A percentile compares a stretch with the other conserved stretches of the same genome.
Conservation (phyloP, 2,797 vertebrate species). For the Falco cherrug region DNA sequence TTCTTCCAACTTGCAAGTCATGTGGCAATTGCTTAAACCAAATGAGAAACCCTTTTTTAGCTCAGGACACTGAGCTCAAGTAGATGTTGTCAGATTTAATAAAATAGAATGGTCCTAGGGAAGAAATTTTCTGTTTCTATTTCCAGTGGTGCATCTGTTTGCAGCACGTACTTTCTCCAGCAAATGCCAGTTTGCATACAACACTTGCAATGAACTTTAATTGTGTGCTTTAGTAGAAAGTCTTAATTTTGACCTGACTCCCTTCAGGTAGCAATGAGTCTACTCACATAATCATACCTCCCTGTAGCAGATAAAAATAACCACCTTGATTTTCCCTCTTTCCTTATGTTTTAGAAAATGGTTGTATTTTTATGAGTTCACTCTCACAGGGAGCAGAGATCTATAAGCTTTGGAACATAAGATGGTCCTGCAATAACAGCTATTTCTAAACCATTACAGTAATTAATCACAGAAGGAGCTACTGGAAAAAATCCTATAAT, state of each 20-base stretch:
- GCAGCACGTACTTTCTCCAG: constrained; percentile 42
- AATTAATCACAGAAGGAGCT: constrained; percentile 75
- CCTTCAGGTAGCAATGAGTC: constrained; percentile 75
- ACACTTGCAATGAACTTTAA: constrained; percentile 73
- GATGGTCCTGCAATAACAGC: constrained; percentile 68
- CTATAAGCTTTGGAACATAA: constrained; percentile 60
- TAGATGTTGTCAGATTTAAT: constrained; percentile 71
- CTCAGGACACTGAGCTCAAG: constrained; percentile 48
- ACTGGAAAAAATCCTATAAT: constrained; percentile 62
- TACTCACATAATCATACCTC: constrained; percentile 70
- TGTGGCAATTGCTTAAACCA: constrained; percentile 54
- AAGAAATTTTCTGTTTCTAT: constrained; percentile 63
- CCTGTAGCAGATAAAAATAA: constrained; percentile 70
- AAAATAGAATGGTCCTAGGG: constrained; percentile 50
- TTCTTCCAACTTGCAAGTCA: constrained; percentile 12
- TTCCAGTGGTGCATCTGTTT: constrained; percentile 72
- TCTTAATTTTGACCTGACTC: constrained; percentile 77
- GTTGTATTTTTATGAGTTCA: constrained; percentile 55
- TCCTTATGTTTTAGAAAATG: constrained; percentile 32
- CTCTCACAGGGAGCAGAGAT: constrained; percentile 37
- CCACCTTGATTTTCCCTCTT: constrained; percentile 53
- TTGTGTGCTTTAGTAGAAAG: constrained; percentile 72
- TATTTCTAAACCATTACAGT: constrained; percentile 67
- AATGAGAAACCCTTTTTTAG: constrained; percentile 44
- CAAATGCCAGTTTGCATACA: constrained; percentile 61